phyloP scores from a whole-genome alignment of 1,140 invertebrate species.

The Brachionus calyciflorus region DNA sequence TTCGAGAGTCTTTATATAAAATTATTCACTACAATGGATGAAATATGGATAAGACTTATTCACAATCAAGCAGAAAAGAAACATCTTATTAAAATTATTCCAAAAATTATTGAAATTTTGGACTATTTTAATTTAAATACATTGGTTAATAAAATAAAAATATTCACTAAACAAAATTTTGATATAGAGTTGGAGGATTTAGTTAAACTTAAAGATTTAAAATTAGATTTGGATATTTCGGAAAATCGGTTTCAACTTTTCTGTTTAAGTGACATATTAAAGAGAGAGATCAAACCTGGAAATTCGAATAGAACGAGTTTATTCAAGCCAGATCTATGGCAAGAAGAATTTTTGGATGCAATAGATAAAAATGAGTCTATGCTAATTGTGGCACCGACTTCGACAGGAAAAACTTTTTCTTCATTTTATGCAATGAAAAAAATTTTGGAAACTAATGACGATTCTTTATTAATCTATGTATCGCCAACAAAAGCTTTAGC shows the following conservation, averaged over 20 bases:
- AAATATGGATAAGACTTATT: not conserved
- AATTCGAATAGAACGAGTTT: not conserved
- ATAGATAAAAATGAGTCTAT: slow-evolving; percentile 26
- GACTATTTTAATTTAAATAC: not conserved
- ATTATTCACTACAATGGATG: not conserved
- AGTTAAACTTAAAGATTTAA: too few relatives aligned
- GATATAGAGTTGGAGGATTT: not conserved
- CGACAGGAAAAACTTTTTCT: slow-evolving; percentile 33
- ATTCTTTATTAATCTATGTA: slow-evolving; percentile 18
- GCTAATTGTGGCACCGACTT: slow-evolving; percentile 14
- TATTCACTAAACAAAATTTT: not conserved
- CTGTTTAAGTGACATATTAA: not conserved
- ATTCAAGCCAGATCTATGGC: slow-evolving; percentile 18
- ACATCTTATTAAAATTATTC: not conserved
- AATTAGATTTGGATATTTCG: not conserved
- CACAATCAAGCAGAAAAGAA: not conserved
- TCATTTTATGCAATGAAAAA: slow-evolving; percentile 42
- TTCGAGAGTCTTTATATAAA: not conserved
- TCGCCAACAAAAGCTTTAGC: slow-evolving; percentile 29
- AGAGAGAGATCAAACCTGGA: not conserved
- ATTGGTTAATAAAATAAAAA: not conserved
- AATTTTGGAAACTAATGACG: not conserved
- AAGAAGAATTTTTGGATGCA: slow-evolving; percentile 34
- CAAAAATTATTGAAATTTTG: not conserved
- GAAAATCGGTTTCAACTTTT: not conserved